Evolutionary conservation across 2,113 vertebrate genomes (phyloP), one percentile per base, ranked within the genome.

Genomic region (Gasterosteus aculeatus): DNA sequence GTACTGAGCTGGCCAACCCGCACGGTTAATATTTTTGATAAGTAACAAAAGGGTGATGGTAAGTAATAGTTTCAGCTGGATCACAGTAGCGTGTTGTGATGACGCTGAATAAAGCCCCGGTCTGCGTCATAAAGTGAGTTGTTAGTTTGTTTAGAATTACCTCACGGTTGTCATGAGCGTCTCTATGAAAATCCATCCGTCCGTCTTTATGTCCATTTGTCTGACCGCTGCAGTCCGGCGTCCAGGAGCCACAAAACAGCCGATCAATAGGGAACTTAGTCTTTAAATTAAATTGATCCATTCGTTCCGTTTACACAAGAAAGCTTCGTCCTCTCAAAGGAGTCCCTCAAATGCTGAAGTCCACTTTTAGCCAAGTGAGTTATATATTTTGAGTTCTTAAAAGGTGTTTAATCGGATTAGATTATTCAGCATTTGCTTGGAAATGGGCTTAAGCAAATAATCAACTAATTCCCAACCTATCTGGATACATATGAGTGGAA

Each of bases 111-210:
- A 22, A 56, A 67, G 58, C 31, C 18, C 7, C 12, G 7, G 58
- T 63, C 65, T 10, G 54, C 18, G 59, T 81, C 80, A 80, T 75
- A 69, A 68, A 82, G 35, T 59, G 18, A 85, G 87, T 85, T 89
- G 89, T 86, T 9, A 62, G 65, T 92, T 90, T 93, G 90, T 93
- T 93, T 92, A 38, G 74, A 83, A 65, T n/a, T 18, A 80, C 69
- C 59, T 79, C 22, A 4, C 49, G 73, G 89, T 89, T 94, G 90
- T 91, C 86, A 89, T 69, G 92, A 82, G 82, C 15, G 72, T 77
- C 66, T 18, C 82, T 18, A 69, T 87, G 91, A 88, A 92, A 91
- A 86, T 92, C 69, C 35, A 38, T 38, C 35, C 35, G 5, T 33
- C 33, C 5, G 5, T 33, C 33, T 33, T 4, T 33, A 33, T 2